phyloP scores from a whole-genome alignment of 2,888 invertebrate species.

The Mimachlamys varia region DNA sequence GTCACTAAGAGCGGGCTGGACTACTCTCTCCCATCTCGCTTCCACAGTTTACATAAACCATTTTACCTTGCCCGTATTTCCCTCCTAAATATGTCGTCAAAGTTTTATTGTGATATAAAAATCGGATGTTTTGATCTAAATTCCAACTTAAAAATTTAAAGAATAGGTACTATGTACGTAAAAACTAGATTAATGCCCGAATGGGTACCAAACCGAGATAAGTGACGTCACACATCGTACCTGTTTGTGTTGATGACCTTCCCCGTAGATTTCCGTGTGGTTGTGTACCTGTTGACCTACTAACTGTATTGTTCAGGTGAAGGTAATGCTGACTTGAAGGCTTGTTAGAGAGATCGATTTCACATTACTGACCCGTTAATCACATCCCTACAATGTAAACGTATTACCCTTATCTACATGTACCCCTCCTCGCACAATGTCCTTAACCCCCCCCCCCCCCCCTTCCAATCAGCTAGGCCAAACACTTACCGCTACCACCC shows the following conservation, averaged over 20 bases:
- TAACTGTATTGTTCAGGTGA: not conserved
- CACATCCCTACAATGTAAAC: not conserved
- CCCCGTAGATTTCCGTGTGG: not conserved
- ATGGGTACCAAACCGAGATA: not conserved
- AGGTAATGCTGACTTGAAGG: not conserved
- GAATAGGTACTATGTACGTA: not conserved
- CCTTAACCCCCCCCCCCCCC: not conserved
- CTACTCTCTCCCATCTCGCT: too few species aligned
- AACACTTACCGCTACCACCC: not conserved
- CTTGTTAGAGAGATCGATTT: not conserved
- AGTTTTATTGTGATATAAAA: not conserved
- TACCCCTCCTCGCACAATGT: not conserved
- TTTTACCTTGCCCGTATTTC: not conserved
- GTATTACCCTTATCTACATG: not conserved
- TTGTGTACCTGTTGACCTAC: not conserved
- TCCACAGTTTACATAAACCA: too few species aligned
- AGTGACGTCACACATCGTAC: slow-evolving; percentile 2
- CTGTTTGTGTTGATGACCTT: not conserved
- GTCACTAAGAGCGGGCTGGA: not conserved
- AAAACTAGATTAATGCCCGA: not conserved
- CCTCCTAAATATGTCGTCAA: not conserved
- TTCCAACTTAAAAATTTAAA: not conserved
- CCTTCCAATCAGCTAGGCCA: not conserved
- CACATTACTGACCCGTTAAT: not conserved
- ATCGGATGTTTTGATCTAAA: not conserved